Conservation (phyloP, 2,888 invertebrate genomes). For the Leistus spinibarbis region DNA sequence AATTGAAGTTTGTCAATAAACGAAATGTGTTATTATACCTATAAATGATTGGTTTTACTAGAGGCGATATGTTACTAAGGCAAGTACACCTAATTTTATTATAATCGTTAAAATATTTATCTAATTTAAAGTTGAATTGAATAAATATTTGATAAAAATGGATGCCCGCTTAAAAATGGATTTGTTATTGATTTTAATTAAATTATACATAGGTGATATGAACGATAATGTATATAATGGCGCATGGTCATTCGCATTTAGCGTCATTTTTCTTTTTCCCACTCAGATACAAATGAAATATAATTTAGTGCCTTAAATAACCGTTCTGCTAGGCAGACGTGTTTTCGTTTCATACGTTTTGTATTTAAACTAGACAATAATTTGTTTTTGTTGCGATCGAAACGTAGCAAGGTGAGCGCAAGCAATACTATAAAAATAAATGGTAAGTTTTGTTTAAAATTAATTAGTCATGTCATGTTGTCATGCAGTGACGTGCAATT, state of each 20-base stretch:
- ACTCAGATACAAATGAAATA: neutral
- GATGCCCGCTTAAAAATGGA: conserved; percentile 12
- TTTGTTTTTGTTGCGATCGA: conserved; percentile 11
- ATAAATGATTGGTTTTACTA: neutral
- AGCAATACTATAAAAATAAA: conserved; percentile 6
- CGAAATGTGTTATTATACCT: neutral
- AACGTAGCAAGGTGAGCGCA: neutral
- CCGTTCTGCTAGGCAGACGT: neutral
- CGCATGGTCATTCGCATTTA: conserved; percentile 27
- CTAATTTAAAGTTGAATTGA: neutral
- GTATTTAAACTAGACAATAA: neutral
- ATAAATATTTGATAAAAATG: conserved; percentile 8
- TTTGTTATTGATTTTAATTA: conserved; percentile 25
- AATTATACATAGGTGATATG: conserved; percentile 28
- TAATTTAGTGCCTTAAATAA: conserved; percentile 6
- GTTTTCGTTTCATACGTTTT: neutral
- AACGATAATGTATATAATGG: conserved; percentile 18
- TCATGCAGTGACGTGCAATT: neutral
- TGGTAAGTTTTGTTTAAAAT: conserved; percentile 23
- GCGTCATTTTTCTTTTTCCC: conserved; percentile 15
- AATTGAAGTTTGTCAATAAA: neutral
- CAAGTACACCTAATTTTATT: neutral
- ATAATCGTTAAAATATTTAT: neutral
- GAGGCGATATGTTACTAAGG: conserved; percentile 12
- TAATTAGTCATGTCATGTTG: neutral